Evolutionary conservation across 2,797 vertebrate species (phyloP).

Genomic region (Limnodromus scolopaceus): DNA sequence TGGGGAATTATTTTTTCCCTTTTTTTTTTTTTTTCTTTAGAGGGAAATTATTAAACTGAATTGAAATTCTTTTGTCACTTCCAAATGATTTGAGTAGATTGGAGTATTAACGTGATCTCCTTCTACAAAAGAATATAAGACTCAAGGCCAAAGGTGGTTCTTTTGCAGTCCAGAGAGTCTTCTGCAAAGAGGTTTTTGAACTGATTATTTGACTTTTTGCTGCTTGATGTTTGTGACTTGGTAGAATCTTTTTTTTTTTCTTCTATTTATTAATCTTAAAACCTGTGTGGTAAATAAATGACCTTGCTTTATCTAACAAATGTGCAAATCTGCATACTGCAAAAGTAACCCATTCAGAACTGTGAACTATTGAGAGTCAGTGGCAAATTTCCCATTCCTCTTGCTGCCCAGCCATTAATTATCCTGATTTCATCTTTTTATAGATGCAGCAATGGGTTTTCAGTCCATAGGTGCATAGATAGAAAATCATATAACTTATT

Average conservation of each 20-base stretch:
- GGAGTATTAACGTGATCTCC: not conserved
- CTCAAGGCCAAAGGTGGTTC: not conserved
- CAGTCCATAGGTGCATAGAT: fast-evolving
- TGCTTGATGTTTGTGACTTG: not conserved
- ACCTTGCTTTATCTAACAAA: not conserved
- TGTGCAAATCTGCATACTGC: not conserved
- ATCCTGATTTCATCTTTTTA: not conserved
- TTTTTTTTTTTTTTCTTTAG: not conserved
- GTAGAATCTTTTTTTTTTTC: not conserved
- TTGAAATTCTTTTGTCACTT: not conserved
- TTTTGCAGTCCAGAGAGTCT: not conserved
- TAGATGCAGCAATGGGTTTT: not conserved
- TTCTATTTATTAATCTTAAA: not conserved
- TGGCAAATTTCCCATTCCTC: not conserved
- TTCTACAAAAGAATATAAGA: not conserved
- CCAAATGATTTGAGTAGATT: not conserved
- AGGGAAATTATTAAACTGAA: not conserved
- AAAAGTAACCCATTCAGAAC: not conserved
- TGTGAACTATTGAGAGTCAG: not conserved
- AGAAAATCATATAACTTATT: not conserved
- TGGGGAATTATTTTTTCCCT: not conserved
- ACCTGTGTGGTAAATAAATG: not conserved
- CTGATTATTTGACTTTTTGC: not conserved
- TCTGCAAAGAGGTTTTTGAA: not conserved
- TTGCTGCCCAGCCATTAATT: not conserved